A percentile compares a stretch with the other conserved stretches of the same genome.
Conservation (phyloP, 2,797 vertebrate genomes). For the Sciurus vulgaris region DNA sequence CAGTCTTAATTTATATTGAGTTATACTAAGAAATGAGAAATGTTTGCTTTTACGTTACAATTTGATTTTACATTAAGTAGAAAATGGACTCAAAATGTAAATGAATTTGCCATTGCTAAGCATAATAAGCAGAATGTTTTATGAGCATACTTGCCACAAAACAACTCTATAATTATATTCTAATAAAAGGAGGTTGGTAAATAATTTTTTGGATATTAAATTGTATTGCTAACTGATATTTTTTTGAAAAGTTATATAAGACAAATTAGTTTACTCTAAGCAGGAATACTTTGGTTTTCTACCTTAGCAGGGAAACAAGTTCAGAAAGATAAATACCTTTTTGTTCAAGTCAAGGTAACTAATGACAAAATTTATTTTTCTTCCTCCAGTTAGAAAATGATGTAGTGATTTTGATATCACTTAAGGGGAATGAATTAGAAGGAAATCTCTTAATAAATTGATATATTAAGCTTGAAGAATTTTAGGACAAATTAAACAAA, state of each 20-base stretch:
- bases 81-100: not conserved
- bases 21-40: not conserved
- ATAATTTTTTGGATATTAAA: not conserved
- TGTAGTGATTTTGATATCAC: not conserved
- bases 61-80: not conserved
- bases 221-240: not conserved
- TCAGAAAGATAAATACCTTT: not conserved
- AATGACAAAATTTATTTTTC: not conserved
- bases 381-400: not conserved
- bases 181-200: not conserved
- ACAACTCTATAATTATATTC: not conserved
- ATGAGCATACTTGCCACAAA: not conserved
- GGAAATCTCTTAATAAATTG: not conserved
- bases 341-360: not conserved
- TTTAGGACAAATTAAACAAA: not conserved
- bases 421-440: not conserved
- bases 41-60: not conserved
- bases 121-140: not conserved
- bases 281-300: not conserved
- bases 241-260: not conserved
- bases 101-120: not conserved
- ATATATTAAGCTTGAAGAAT: not conserved
- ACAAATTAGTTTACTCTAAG: not conserved
- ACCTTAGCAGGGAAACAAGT: not conserved
- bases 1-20: not conserved